A percentile compares a stretch with the other conserved stretches of the same genome.
Conservation (phyloP, 2,888 invertebrate species). For the Cotesia congregata region DNA sequence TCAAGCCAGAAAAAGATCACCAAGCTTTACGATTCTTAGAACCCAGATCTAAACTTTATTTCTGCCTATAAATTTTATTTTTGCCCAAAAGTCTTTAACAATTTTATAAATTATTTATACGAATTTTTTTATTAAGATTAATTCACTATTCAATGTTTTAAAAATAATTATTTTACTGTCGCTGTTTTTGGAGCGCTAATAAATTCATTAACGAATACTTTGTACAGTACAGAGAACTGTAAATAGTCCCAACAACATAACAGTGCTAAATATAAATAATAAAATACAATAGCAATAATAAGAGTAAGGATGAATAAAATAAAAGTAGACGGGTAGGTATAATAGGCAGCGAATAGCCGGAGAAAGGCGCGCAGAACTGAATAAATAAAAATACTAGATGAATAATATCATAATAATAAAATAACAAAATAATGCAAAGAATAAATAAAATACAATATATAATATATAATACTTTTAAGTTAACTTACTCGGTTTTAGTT, state of each 20-base stretch:
- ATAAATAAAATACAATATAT: slow-evolving; percentile 39
- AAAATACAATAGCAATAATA: not conserved
- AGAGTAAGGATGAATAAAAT: not conserved
- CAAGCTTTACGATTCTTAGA: slow-evolving; percentile 19
- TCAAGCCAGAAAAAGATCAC: slow-evolving; percentile 23
- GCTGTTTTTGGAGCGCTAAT: not conserved
- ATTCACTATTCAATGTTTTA: not conserved
- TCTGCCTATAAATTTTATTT: not conserved
- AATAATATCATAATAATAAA: slow-evolving; percentile 20
- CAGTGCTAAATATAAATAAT: not conserved
- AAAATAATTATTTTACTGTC: not conserved
- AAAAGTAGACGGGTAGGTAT: not conserved
- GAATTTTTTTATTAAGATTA: not conserved
- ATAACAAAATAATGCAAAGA: slow-evolving; percentile 42
- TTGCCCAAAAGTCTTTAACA: not conserved
- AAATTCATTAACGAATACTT: no score
- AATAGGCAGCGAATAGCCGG: not conserved
- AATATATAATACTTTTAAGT: slow-evolving; percentile 7
- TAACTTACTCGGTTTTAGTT: no score
- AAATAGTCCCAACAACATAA: not conserved
- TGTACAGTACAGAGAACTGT: no score
- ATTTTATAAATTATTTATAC: slow-evolving; percentile 1
- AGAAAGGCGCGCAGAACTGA: slow-evolving; percentile 42
- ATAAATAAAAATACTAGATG: not conserved
- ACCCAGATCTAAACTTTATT: not conserved